Conservation (phyloP, 2,113 vertebrate genomes). For the Neogale vison region DNA sequence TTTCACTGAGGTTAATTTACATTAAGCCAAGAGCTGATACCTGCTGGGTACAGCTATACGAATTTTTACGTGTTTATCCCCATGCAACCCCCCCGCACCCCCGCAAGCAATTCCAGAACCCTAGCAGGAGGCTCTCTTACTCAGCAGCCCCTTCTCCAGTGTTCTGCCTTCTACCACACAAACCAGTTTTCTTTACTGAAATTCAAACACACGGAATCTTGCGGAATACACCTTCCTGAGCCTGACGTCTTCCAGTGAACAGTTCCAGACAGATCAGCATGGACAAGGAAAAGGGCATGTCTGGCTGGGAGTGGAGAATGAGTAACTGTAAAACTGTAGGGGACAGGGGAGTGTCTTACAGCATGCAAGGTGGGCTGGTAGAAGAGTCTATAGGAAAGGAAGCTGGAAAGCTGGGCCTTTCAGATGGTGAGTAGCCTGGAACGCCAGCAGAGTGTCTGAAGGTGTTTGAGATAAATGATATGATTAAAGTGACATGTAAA, state of each 20-base stretch:
- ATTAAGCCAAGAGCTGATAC: neutral
- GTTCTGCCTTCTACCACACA: neutral
- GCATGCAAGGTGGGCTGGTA: neutral
- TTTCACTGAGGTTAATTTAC: neutral
- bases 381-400: neutral
- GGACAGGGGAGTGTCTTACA: neutral
- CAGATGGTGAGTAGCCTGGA: neutral
- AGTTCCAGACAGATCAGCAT: neutral
- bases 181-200: neutral
- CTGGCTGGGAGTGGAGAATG: neutral
- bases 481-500: neutral
- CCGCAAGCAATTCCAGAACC: neutral
- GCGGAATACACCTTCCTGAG: neutral
- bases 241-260: neutral
- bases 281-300: neutral
- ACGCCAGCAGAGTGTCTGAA: neutral
- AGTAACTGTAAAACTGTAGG: neutral
- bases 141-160: neutral
- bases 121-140: neutral
- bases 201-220: neutral
- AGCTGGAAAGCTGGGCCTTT: neutral
- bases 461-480: neutral
- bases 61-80: neutral
- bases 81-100: neutral
- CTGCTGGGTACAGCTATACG: neutral